Evolutionary conservation across 2,113 vertebrate species (phyloP).

Genomic region (Ceyx melanurus): DNA sequence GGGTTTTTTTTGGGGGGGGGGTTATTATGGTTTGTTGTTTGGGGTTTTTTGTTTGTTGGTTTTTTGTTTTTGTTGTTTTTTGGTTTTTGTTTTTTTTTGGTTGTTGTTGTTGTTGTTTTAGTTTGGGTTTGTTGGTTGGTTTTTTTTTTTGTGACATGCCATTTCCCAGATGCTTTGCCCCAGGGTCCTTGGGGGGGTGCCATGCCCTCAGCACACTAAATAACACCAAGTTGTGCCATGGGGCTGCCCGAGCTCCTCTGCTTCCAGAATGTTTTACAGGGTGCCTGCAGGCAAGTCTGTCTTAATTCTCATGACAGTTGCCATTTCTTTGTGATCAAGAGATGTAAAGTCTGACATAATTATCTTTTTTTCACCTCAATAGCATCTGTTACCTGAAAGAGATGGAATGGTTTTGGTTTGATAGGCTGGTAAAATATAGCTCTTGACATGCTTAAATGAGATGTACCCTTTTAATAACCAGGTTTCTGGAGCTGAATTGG

Average conservation of each 20-base stretch:
- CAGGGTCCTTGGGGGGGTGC: neutral
- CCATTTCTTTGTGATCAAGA: neutral
- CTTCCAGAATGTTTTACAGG: neutral
- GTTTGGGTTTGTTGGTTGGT: too few species aligned
- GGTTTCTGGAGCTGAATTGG: neutral
- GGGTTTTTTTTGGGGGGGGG: too few species aligned
- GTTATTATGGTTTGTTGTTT: neutral
- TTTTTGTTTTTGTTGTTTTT: neutral
- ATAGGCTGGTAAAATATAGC: neutral
- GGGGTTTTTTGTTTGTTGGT: neutral
- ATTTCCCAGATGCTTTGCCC: neutral
- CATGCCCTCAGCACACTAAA: neutral
- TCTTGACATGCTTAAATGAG: neutral
- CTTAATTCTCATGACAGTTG: neutral
- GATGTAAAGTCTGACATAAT: neutral
- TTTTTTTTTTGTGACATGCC: neutral
- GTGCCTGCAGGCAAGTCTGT: neutral
- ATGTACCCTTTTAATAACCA: neutral
- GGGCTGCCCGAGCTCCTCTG: neutral
- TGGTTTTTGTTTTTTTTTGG: too few species aligned
- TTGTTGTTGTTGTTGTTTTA: neutral
- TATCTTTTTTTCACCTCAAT: neutral
- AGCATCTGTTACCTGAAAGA: neutral
- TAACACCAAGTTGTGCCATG: neutral
- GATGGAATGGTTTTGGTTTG: neutral